These are phyloP conservation scores for Pollenia amentaria DNA, from an alignment of 2,888 invertebrate genomes.

Conservation along the genomic window DNA sequence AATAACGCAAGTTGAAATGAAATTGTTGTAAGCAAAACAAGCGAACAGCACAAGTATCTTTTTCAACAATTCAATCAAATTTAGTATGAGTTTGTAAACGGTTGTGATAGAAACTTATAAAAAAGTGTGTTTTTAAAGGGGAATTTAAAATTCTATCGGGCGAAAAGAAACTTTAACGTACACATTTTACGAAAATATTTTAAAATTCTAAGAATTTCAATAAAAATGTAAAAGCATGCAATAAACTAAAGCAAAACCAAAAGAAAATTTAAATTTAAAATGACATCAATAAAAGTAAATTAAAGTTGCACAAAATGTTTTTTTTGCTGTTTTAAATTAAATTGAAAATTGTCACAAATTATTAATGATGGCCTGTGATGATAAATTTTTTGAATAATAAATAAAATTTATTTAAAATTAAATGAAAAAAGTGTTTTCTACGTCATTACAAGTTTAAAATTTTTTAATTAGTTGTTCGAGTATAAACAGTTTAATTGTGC, in stretches of 20 bases:
- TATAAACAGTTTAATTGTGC: conserved; percentile 38
- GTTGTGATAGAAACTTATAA: conserved; percentile 61
- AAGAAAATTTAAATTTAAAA: conserved; percentile 17
- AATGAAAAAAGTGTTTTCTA: conserved; percentile 6
- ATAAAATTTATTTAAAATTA: conserved; percentile 2
- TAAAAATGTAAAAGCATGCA: neutral
- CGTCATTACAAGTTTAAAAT: neutral
- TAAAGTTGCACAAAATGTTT: neutral
- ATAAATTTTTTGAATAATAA: conserved; percentile 27
- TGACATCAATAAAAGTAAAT: conserved; percentile 8
- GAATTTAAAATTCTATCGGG: conserved; percentile 10
- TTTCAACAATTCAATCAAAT: conserved; percentile 68
- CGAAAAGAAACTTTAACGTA: neutral
- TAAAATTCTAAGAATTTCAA: conserved; percentile 5
- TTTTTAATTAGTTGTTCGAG: conserved; percentile 8
- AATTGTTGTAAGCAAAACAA: conserved; percentile 54
- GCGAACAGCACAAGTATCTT: conserved; percentile 54
- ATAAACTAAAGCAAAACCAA: conserved; percentile 13
- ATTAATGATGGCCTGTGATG: conserved; percentile 26
- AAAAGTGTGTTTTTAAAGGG: conserved; percentile 3
- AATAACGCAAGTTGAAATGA: conserved; percentile 38
- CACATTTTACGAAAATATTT: conserved; percentile 2
- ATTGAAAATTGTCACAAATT: conserved; percentile 53
- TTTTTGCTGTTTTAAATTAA: conserved; percentile 28
- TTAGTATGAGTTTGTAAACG: conserved; percentile 71